These are phyloP conservation scores for Drosophila niveifrons DNA, from an alignment of 2,888 invertebrate genomes.

Conservation along the genomic window DNA sequence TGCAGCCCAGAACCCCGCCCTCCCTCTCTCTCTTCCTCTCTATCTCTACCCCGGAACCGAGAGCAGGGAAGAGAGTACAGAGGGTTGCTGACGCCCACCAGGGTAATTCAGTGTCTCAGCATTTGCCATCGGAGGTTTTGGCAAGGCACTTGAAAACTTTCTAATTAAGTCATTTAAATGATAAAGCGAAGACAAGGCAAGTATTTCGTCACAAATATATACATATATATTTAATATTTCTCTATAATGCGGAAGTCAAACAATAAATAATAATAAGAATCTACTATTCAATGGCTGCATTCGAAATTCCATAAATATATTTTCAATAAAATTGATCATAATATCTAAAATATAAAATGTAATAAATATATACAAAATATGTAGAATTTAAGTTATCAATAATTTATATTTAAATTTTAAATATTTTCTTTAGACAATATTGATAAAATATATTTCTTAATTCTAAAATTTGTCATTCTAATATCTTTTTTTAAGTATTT, in stretches of 20 bases:
- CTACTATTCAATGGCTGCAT: neutral
- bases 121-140: slow-evolving; percentile 5
- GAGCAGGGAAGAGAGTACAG: neutral
- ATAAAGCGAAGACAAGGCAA: slow-evolving; percentile 29
- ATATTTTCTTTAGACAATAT: too few relatives aligned
- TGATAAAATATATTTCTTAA: too few relatives aligned
- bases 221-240: neutral
- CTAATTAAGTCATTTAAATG: slow-evolving; percentile 65
- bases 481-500: too few relatives aligned
- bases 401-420: too few relatives aligned
- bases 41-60: neutral
- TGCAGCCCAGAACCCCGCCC: neutral
- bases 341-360: too few relatives aligned
- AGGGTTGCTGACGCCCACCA: slow-evolving; percentile 18
- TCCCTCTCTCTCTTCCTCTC: neutral
- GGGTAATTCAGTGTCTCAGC: slow-evolving; percentile 38
- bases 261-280: neutral
- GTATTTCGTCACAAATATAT: neutral
- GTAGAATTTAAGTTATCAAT: too few relatives aligned
- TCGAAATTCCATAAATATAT: neutral
- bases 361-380: too few relatives aligned
- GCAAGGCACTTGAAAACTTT: slow-evolving; percentile 63
- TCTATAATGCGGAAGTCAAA: neutral
- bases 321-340: neutral
- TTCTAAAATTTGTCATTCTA: too few relatives aligned